phyloP scores from a whole-genome alignment of 2,888 invertebrate genomes.

The Drosophila silvestris region DNA sequence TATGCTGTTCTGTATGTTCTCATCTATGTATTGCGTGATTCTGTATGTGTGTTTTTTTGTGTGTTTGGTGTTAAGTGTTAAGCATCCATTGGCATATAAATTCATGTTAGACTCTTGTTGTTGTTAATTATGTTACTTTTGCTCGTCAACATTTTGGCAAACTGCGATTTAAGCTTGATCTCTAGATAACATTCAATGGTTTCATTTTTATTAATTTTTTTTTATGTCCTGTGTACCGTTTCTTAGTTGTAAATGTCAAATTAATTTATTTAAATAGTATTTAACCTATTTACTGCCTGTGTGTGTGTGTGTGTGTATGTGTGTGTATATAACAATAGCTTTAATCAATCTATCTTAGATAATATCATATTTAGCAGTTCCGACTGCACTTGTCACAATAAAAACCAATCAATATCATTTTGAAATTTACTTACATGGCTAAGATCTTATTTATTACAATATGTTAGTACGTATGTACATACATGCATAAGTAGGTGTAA shows the following conservation, averaged over 20 bases:
- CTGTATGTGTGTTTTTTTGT: neutral
- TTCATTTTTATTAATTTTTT: conserved; percentile 13
- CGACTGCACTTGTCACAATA: conserved; percentile 61
- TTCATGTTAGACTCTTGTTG: conserved; percentile 36
- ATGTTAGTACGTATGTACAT: conserved; percentile 1
- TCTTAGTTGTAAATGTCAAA: conserved; percentile 37
- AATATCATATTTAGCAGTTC: conserved; percentile 63
- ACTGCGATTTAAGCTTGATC: conserved; percentile 42
- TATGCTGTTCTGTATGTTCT: conserved; percentile 13
- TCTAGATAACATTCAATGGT: conserved; percentile 43
- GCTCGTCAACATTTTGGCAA: conserved; percentile 24
- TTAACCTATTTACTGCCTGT: conserved; percentile 32
- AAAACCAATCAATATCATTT: conserved; percentile 67
- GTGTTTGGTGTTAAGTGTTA: conserved; percentile 1
- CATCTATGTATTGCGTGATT: conserved; percentile 7
- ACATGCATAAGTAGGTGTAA: neutral
- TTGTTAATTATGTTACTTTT: conserved; percentile 16
- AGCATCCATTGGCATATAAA: conserved; percentile 50
- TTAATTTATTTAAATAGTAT: conserved; percentile 47
- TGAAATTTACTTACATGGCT: conserved; percentile 36
- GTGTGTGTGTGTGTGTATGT: conserved; percentile 20
- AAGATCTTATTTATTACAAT: conserved; percentile 9
- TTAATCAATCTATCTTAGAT: conserved; percentile 54
- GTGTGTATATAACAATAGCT: conserved; percentile 55
- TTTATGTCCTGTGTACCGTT: conserved; percentile 60